Conservation (phyloP, 37 sponge, comb jelly and placozoan species). For the Halichondria panicea region DNA sequence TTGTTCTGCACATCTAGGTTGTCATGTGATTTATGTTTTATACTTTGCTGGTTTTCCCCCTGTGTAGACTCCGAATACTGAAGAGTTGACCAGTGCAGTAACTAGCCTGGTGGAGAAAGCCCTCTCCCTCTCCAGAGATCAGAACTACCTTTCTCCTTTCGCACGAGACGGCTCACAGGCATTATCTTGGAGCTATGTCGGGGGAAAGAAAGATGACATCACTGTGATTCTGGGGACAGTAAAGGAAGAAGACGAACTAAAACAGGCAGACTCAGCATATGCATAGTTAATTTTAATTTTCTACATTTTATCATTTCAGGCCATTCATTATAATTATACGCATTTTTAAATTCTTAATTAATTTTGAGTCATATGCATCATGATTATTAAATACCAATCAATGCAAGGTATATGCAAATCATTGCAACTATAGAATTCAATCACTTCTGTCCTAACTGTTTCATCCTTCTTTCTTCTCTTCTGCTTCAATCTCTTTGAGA, state of each 20-base stretch:
- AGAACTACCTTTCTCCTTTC: slow-evolving; percentile 61
- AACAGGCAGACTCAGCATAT: no score
- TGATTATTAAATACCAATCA: no score
- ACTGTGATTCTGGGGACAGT: slow-evolving; percentile 69
- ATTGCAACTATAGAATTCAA: no score
- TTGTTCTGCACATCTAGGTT: not conserved
- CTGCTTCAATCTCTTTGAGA: slow-evolving; percentile 57
- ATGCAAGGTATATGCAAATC: no score
- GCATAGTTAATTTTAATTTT: no score
- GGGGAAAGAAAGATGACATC: slow-evolving; percentile 79
- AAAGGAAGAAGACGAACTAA: not conserved
- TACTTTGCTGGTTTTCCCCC: not conserved
- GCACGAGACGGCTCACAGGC: slow-evolving; percentile 38
- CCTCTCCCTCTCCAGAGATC: slow-evolving; percentile 18
- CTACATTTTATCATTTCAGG: no score
- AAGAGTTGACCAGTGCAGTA: not conserved
- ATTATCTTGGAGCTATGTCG: slow-evolving; percentile 24
- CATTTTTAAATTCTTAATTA: no score
- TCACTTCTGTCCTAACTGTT: no score
- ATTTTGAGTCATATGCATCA: no score
- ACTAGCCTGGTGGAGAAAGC: slow-evolving; percentile 22
- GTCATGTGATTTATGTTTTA: not conserved
- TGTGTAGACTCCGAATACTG: not conserved
- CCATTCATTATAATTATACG: no score
- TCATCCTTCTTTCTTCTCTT: slow-evolving; percentile 63